Evolutionary conservation across 2,113 vertebrate species (phyloP), one percentile per base, ranked within the genome.

Genomic region (Argyrosomus japonicus): DNA sequence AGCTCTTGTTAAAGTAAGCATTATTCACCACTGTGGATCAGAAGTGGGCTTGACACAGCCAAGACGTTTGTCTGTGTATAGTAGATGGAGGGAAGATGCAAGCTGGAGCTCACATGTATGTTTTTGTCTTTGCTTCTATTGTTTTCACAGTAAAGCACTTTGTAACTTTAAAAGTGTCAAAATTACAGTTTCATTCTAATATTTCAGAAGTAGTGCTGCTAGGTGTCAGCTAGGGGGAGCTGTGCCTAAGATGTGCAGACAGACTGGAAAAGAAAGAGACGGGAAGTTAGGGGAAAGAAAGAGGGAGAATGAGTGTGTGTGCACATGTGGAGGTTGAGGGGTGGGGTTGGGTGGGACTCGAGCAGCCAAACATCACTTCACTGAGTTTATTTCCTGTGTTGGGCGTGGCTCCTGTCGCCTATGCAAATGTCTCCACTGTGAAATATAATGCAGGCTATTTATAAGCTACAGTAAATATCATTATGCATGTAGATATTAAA

Each of bases 11-110:
- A 23, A 47, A 74, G 45, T 18, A 64, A 47, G 19, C 47, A 51
- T 71, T 48, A 71, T 51, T 79, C 76, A 88, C 21, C 61, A 47
- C 2, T 10, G 65, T 50, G 74, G 54, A 19, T 15, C 53, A 27
- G 19, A 15, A 50, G 27, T 65, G 23, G n/a, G 13, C n/a, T 43
- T 53, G 63, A 72, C 40, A 23, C 18, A 14, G 23, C 9, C 29
- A 50, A 51, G 11, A 15, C 0, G 13, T 2, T 17, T 29, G 11
- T 25, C 32, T 68, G 12, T 77, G 21, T 36, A 8, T 36, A 47
- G 50, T 9, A 53, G 14, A 40, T 17, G 1, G 5, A 72, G 32
- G 12, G 40, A 43, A 70, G 32, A 4, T 21, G n/a, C 11, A 18
- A 47, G 18, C 40, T 45, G n/a, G 36, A 51, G 21, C 36, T 9